Base-by-base conservation (phyloP, 2,797 vertebrate species). In the Peromyscus attwateri region DNA sequence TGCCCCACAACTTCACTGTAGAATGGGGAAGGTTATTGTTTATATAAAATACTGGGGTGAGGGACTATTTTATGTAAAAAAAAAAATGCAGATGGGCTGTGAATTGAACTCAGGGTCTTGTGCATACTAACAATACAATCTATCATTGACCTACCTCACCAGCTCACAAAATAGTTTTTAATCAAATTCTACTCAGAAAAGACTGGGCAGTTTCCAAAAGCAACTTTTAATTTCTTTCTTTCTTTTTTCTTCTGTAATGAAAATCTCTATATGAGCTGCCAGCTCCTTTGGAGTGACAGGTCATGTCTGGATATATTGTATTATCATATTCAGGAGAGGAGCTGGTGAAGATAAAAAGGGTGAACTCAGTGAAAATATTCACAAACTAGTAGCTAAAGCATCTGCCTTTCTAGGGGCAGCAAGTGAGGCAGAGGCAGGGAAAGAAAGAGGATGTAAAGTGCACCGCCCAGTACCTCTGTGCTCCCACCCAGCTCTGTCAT, bases 261-360 rank as follows among this genome's bases (percentile, higher is more conserved):
- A 97, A 88, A 40, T 88, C 71, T 97, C 49, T 84, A 12, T 79
- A 40, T 92, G 76, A 85, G 34, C 55, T 95, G 52, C 85, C 96
- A 77, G 57, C 96, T 90, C 57, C 46, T 92, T 91, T 49, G 90
- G 49, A 96, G 40, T 89, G 85, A 94, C 43, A 70, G 46, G 62
- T 55, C 93, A 57, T 92, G 87, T 97, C 91, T 88, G 37, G 89
- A 92, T 93, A 64, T 94, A 85, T 82, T 52, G 3, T 17, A 1
- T 92, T 96, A 91, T 83, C 91, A 87, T 89, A 66, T 62, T 49
- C 55, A 55, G 34, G 21, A 79, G 84, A 91, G 76, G 87, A 91
- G 84, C 71, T 82, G 17, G 40, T 70, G 23, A 70, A 97, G 90
- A 95, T 97, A 95, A 96, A 95, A 92, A 92, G 95, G 93, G 90